A percentile compares a stretch with the other conserved stretches of the same genome.
phyloP scores from a whole-genome alignment of 2,797 vertebrate genomes.

The Zonotrichia albicollis region DNA sequence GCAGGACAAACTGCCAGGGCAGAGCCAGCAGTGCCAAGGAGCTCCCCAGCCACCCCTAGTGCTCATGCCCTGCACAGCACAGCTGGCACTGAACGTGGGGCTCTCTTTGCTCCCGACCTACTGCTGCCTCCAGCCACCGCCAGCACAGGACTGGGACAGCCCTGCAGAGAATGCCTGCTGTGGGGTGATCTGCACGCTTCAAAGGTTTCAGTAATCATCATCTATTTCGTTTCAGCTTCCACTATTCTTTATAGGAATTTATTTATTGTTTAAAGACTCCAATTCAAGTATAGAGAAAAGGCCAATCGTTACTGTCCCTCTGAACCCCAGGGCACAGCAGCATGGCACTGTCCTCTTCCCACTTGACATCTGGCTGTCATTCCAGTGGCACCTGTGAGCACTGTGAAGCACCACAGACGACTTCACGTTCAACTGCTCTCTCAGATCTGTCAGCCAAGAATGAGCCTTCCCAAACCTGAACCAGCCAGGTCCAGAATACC shows the following conservation, averaged over 20 bases:
- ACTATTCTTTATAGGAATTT: background rate
- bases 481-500: background rate
- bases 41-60: background rate
- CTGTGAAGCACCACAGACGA: rapidly evolving
- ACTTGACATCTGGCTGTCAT: background rate
- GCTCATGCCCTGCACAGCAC: rapidly evolving
- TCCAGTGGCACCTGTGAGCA: rapidly evolving
- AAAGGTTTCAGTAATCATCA: background rate
- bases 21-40: background rate
- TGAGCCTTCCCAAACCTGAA: background rate
- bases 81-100: rapidly evolving
- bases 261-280: background rate
- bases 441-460: background rate
- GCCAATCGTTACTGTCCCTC: background rate
- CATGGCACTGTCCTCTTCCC: background rate
- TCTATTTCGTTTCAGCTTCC: background rate
- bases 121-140: background rate
- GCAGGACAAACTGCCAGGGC: background rate
- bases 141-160: background rate
- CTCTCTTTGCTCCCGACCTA: background rate
- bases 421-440: background rate
- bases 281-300: background rate
- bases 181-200: background rate
- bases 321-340: background rate
- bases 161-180: background rate